Conservation (phyloP, 1,140 invertebrate genomes). For the Sarcophaga peregrina region DNA sequence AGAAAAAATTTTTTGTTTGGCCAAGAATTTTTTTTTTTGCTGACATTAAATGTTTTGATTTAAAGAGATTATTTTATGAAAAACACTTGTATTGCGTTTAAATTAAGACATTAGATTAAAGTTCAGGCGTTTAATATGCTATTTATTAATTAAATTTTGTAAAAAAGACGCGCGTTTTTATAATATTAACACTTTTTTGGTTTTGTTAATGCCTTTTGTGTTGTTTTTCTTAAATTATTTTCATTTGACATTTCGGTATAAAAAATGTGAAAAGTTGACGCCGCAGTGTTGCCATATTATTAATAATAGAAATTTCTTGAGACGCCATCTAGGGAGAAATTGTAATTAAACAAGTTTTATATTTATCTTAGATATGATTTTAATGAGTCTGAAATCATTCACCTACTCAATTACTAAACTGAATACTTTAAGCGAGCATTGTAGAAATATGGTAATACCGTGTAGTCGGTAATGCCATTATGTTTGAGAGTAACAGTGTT, state of each 20-base stretch:
- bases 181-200: constrained; percentile 8
- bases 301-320: neutral
- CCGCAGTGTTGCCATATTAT: neutral
- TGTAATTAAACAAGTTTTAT: neutral
- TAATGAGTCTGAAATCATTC: too few relatives aligned
- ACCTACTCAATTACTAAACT: too few relatives aligned
- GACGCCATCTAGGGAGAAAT: neutral
- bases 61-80: neutral
- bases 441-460: too few relatives aligned
- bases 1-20: neutral
- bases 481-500: too few relatives aligned
- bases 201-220: neutral
- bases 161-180: constrained; percentile 22
- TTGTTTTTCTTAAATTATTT: constrained; percentile 23
- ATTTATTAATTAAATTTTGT: constrained; percentile 12
- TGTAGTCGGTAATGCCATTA: too few relatives aligned
- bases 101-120: neutral
- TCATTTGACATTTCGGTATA: constrained; percentile 22
- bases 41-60: neutral
- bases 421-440: too few relatives aligned
- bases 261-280: neutral
- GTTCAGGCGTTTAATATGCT: neutral
- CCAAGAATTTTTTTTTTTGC: neutral
- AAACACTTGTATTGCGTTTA: neutral
- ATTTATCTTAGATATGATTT: too few relatives aligned